Evolutionary conservation across 2,113 vertebrate genomes (phyloP), one percentile per base, ranked within the genome.

Genomic region (Pelmatolapia mariae): DNA sequence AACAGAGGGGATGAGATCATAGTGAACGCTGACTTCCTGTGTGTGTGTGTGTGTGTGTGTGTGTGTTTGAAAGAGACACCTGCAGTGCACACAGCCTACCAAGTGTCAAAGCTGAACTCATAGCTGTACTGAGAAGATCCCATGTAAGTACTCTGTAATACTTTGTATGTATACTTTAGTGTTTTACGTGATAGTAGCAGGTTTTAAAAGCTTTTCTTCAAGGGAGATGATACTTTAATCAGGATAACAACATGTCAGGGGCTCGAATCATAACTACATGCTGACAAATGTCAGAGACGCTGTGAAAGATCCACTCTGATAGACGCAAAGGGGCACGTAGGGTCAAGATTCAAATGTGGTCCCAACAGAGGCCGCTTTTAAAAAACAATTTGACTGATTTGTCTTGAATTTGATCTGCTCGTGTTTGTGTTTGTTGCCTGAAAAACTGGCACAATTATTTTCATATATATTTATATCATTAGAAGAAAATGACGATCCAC

Each of bases 91-190:
- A 71, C 86, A 89, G 33, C 13, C 82, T 31, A 66, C 84, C 82
- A 89, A 91, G 90, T 93, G 92, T 94, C 94, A 95, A 83, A 94
- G 54, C 89, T 86, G 82, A 84, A 84, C 81, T 79, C 82, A 84
- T 91, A 53, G 79, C 88, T 26, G 80, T 80, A 57, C 88, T 82
- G 93, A 94, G 19, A 87, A 89, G 93, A 94, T 91, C 91, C 71
- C 78, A 83, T 80, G 93, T 94, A 57, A 95, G 94, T 93, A 93
- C 88, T 82, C 22, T 38, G 71, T 33, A 87, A 84, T 45, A 31
- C 18, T 82, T 66, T 54, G 3, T 54, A 3, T 0, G 2, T 63
- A 15, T 36, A 16, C 22, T 47, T 53, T 10, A 18, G 13, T 50
- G 2, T 50, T 43, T 11, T 29, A 24, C 1, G 10, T 13, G 13